Conservation (phyloP, 2,113 vertebrate genomes). For the Mesitornis unicolor region DNA sequence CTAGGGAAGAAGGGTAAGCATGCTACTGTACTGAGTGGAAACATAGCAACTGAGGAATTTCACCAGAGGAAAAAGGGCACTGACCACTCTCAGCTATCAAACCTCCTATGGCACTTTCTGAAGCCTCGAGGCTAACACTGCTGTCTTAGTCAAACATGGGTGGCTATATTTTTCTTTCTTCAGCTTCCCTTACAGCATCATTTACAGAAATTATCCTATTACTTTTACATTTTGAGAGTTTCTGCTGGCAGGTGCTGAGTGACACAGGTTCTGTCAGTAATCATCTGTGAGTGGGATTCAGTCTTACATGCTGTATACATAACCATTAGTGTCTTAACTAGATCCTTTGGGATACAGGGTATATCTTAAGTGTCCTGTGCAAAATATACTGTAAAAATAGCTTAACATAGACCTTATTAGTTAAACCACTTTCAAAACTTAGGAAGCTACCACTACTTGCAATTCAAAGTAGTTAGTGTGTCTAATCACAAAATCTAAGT, state of each 20-base stretch:
- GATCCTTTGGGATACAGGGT: neutral
- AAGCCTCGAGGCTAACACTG: neutral
- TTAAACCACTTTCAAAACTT: neutral
- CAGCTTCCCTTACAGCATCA: neutral
- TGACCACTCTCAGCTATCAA: no score
- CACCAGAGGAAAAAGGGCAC: neutral
- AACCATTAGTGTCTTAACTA: fast-evolving
- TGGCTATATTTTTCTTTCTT: neutral
- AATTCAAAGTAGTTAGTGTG: neutral
- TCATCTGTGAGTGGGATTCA: neutral
- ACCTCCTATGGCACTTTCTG: neutral
- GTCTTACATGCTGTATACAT: no score
- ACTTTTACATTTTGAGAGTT: fast-evolving
- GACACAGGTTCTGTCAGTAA: neutral
- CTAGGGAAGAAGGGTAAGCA: neutral
- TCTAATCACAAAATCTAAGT: conserved; percentile 30
- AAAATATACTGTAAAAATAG: neutral
- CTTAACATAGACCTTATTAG: neutral
- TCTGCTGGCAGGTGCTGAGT: neutral
- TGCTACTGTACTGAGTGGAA: neutral
- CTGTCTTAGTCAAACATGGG: neutral
- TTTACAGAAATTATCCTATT: neutral
- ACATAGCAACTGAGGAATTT: neutral
- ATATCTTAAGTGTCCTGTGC: neutral
- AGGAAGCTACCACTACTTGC: neutral